Evolutionary conservation across 2,888 invertebrate genomes (phyloP), one percentile per base, ranked within the genome.

Genomic region (Lysandra coridon): DNA sequence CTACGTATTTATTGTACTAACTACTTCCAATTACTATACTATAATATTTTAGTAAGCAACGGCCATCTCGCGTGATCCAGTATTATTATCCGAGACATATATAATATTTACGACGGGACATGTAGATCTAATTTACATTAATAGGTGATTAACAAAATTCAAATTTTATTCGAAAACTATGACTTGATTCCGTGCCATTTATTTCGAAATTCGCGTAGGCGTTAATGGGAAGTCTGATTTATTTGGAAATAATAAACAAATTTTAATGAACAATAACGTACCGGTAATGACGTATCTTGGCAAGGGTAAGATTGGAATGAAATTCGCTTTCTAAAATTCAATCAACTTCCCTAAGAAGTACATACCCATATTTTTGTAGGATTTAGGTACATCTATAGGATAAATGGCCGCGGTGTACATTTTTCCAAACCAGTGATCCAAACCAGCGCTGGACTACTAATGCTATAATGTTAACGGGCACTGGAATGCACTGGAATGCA

Each of bases 61-160:
- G n/a, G 62, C 2, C 30, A 33, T 69, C 12, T 69, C 69, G 33
- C 69, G 69, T 69, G 69, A 69, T 69, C 69, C 33, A 33, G 33
- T 69, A 64, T 64, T 64, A 64, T 64, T 30, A 69, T 69, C 69
- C 69, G 69, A 69, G 69, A 69, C 69, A 49, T 75, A 40, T 73
- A 23, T 44, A 82, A 84, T 84, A 23, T 75, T 44, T 75, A 75
- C 75, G 75, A 49, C 73, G 86, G 81, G 79, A 83, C 84, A 87
- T 86, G 84, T 83, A 83, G 82, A 82, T 83, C 80, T 81, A 80
- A 91, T 91, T 91, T 88, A 88, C 91, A 91, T 91, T 84, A 84
- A 87, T 88, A 85, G 80, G 85, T 90, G 91, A 92, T 92, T 92
- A 92, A 90, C 76, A 33, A 76, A 49, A 76, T 76, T 76, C 33